Evolutionary conservation across 2,888 invertebrate species (phyloP).

Genomic region (Alentia gelatinosa): DNA sequence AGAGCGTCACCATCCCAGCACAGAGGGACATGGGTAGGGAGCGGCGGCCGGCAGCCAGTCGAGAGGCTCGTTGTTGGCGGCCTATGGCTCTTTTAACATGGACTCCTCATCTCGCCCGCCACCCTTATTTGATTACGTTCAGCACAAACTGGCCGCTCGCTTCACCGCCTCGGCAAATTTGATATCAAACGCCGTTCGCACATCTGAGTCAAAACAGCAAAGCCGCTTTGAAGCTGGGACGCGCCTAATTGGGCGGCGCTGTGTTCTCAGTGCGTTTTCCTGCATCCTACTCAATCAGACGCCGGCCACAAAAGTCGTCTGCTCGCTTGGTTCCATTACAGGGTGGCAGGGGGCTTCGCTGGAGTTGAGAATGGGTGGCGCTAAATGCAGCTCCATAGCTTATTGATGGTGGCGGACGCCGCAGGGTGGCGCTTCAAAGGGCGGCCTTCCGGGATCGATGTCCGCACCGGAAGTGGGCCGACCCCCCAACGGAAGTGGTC

Average conservation of each 20-base stretch:
- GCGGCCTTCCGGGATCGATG: conserved; percentile 8
- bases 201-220: conserved; percentile 45
- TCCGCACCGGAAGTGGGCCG: background rate
- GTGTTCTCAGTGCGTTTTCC: conserved; percentile 26
- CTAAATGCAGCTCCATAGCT: conserved; percentile 33
- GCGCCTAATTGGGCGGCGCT: conserved; percentile 34
- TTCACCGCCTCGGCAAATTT: conserved; percentile 34
- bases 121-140: conserved; percentile 22
- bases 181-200: conserved; percentile 40
- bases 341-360: background rate
- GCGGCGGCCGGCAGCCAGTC: background rate
- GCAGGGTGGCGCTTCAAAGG: conserved; percentile 18
- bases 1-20: background rate
- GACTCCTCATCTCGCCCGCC: background rate
- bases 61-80: conserved; percentile 26
- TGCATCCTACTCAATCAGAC: background rate
- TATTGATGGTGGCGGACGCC: conserved; percentile 33
- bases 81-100: conserved; percentile 1
- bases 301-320: conserved; percentile 28
- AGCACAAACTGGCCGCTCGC: conserved; percentile 23
- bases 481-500: background rate
- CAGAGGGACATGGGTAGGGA: background rate
- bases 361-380: background rate
- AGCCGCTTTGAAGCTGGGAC: conserved; percentile 25
- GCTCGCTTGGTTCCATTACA: conserved; percentile 24